Evolutionary conservation across 2,113 vertebrate genomes (phyloP), one percentile per base, ranked within the genome.

Genomic region (Podarcis muralis): DNA sequence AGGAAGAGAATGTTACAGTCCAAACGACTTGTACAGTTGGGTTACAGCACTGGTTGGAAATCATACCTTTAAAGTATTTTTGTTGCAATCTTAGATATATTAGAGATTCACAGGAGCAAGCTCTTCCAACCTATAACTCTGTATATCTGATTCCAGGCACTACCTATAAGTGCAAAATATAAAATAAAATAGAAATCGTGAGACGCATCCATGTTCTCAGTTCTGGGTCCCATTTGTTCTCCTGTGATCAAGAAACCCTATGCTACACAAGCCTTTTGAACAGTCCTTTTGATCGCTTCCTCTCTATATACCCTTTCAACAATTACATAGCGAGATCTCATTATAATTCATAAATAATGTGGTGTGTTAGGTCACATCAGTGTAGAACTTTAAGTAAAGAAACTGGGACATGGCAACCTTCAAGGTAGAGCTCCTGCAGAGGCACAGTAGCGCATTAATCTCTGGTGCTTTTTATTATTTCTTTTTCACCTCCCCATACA

Each of bases 331-430:
- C 83, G 86, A 89, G 85, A 93, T 88, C 93, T 94, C 91, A 89
- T 88, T 94, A 86, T 91, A 87, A 95, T 93, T 92, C 92, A 93
- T 93, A 95, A 95, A 93, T 92, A 93, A 95, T 92, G 65, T 66
- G 77, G 48, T 89, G 15, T 72, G 2, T 89, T 92, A 90, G 91
- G 89, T 93, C 90, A 93, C 77, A 90, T 87, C 37, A 86, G 91
- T 81, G 87, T 71, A 66, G 22, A 88, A n/a, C 3, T 2, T 89
- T 89, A 57, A 27, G 87, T 90, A 30, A 88, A 83, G 90, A 91
- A 93, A 53, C 15, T 77, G 23, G 80, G 7, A 87, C 79, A 37
- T 85, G 80, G 37, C 66, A 93, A 0, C 89, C 89, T 91, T 92
- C 81, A 92, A 84, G 94, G 65, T 81, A 93, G 77, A 92, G 87